These are phyloP conservation scores for Equus quagga DNA, from an alignment of 2,113 vertebrate genomes.

Conservation along the genomic window DNA sequence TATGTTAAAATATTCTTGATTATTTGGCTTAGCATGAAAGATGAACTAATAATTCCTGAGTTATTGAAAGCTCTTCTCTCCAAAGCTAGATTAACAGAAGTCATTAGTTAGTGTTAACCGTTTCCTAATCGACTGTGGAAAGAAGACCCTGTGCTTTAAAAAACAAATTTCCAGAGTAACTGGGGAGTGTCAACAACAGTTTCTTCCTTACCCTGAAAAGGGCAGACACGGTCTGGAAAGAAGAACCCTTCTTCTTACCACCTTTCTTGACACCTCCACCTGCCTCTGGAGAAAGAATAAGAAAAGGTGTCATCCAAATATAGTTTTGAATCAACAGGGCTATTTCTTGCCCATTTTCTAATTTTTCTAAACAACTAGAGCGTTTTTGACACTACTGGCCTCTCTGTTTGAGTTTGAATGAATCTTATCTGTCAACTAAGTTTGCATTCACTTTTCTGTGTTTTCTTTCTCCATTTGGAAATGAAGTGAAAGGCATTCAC, in stretches of 20 bases:
- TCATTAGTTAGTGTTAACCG: neutral
- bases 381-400: neutral
- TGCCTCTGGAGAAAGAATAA: constrained; percentile 79
- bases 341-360: neutral
- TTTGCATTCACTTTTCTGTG: neutral
- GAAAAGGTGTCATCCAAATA: neutral
- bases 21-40: constrained; percentile 14
- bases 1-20: constrained; percentile 12
- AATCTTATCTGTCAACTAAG: constrained; percentile 20
- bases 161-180: neutral
- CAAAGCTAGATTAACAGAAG: neutral
- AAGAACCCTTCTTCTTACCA: constrained; percentile 92
- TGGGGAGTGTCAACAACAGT: neutral
- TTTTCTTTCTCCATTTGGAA: neutral
- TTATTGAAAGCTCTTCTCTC: constrained; percentile 30
- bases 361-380: neutral
- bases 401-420: neutral
- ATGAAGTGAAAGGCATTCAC: neutral
- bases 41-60: neutral
- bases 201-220: constrained; percentile 89
- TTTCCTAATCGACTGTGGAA: neutral
- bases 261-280: constrained; percentile 85
- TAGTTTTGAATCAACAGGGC: neutral
- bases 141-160: neutral
- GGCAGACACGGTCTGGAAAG: constrained; percentile 92